Base-by-base conservation (phyloP, 2,113 vertebrate genomes). In the Bufo bufo region DNA sequence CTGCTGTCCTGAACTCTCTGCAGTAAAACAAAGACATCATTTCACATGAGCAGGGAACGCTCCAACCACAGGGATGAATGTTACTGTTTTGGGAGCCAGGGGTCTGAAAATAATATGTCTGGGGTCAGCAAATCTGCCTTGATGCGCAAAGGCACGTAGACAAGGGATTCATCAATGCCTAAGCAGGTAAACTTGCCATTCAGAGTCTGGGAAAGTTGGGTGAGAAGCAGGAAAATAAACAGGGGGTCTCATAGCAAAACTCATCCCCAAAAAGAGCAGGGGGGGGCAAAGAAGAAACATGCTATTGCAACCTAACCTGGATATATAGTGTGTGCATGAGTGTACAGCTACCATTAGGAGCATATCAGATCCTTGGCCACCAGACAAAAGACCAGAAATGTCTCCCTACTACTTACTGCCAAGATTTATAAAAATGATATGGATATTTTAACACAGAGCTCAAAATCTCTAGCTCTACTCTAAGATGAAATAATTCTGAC, bases 1-100 rank as follows among this genome's bases (percentile, higher is more conserved):
- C 78, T 61, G 56, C 58, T 81, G 11, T 81, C 78, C 78, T 81
- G 78, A 17, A 81, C 54, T 61, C 56, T 61, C 0, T 43, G 78
- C 10, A 81, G 79, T 81, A 20, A 61, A 81, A 81, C 79, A 81
- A 61, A 81, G 79, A 61, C 79, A 61, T 81, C 79, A 45, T 81
- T 7, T 45, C 61, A 58, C 56, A 61, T 81, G 61, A 61, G 56
- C 79, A 61, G 56, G 16, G 43, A 61, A 17, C 0, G 79, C 56
- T 61, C 56, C 23, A 19, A 20, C 56, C 79, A 47, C 79, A 61
- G 23, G 33, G 79, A 61, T 61, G 56, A 59, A 59, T 61, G 23
- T 4, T 45, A 8, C 23, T 10, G 52, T 45, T 59, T 59, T 61
- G 19, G 23, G 54, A 59, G 78, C 54, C 54, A 58, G 54, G 20